Percentiles rank a stretch among this genome's conserved stretches.
phyloP scores from a whole-genome alignment of 2,113 vertebrate genomes.

The Thamnaconus septentrionalis region DNA sequence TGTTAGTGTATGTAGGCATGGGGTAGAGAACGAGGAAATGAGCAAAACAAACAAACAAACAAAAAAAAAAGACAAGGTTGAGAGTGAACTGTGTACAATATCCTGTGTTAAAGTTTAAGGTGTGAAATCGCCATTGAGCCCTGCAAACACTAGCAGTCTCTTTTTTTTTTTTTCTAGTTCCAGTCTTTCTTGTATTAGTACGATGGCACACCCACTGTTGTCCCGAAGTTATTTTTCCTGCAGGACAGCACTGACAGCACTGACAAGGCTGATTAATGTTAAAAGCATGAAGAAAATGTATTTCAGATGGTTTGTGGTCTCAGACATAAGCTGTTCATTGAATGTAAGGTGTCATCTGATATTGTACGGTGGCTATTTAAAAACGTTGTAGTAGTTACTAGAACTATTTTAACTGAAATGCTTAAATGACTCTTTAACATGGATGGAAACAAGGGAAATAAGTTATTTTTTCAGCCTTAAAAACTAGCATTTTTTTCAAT shows the following conservation, averaged over 20 bases:
- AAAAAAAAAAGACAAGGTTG: neutral
- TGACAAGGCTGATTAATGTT: conserved; percentile 36
- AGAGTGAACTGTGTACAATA: neutral
- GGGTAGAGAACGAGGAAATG: conserved; percentile 55
- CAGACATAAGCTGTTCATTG: no score
- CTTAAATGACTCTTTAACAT: no score
- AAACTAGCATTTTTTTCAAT: no score
- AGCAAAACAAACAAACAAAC: conserved; percentile 20
- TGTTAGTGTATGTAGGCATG: neutral
- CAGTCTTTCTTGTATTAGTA: conserved; percentile 32
- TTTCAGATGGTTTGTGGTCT: neutral
- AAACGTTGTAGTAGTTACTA: no score
- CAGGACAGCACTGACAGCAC: conserved; percentile 30
- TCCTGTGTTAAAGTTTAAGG: neutral
- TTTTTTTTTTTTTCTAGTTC: conserved; percentile 7
- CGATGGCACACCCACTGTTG: conserved; percentile 59
- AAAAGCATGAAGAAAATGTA: conserved; percentile 34
- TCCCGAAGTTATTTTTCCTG: conserved; percentile 39
- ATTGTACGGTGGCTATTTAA: no score
- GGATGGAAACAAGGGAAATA: no score
- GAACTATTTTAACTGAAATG: no score
- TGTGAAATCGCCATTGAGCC: neutral
- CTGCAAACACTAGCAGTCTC: no score
- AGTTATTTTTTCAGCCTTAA: no score
- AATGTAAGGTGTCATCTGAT: no score